Evolutionary conservation across 1,140 invertebrate species (phyloP), one percentile per base, ranked within the genome.

Genomic region (Drosophila nasuta): DNA sequence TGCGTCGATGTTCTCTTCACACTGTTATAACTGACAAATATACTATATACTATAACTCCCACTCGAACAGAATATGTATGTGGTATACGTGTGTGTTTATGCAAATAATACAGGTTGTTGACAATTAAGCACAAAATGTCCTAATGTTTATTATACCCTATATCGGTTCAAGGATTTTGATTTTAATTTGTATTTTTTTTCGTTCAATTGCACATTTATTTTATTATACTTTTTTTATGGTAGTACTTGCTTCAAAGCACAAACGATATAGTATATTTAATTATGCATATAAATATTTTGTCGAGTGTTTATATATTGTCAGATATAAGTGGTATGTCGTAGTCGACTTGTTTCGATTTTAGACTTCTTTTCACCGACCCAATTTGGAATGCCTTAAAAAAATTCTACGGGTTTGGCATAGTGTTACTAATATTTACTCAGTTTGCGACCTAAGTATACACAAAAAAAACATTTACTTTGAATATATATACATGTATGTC

Each of bases 21-120:
- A 58, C 45, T 25, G 10, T 8, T 63, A 52, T 15, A 43, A 30
- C 49, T 43, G 62, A 52, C 35, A 43, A 46, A 60, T 62, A 60
- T 62, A 57, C 35, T n/a, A 56, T n/a, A 62, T 57, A 3, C 11
- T 17, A 15, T 38, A 17, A 17, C 48, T 10, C 60, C 45, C 25
- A 20, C 11, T 33, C 33, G 33, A 10, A 49, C 25, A 46, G 11
- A n/a, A 10, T 20, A 7, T n/a, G 8, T 51, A 11, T 51, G 3
- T 25, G 5, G 15, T 57, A 17, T 8, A 59, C 5, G 13, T 48
- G 13, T 62, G 60, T 46, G 17, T 11, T 1, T 54, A 64, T 64
- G 60, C 60, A 72, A 70, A 70, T 64, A 38, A 30, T 46, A 56
- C 48, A 46, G 60, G 35, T 45, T 64, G 59, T 46, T 56, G 49